These are phyloP conservation scores for Paramormyrops kingsleyae DNA, from an alignment of 2,113 vertebrate species.

Conservation along the genomic window DNA sequence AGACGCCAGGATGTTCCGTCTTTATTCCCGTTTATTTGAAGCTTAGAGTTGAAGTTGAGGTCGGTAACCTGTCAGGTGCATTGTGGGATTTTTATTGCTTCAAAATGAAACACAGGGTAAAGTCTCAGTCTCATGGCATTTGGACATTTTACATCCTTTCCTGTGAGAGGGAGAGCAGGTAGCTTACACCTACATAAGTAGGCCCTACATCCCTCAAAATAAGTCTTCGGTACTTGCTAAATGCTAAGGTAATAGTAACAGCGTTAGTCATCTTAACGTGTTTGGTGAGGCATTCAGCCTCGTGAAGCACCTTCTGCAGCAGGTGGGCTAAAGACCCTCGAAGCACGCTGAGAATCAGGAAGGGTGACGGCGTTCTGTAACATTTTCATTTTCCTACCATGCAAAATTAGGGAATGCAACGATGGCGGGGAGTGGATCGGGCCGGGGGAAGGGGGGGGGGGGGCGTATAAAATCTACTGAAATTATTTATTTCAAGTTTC, in stretches of 20 bases:
- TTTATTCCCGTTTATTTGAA: not conserved
- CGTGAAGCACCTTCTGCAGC: not conserved
- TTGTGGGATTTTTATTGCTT: not conserved
- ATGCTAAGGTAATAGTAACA: not conserved
- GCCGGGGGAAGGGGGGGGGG: not conserved
- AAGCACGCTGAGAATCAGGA: not conserved
- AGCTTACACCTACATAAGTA: not conserved
- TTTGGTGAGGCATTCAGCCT: not conserved
- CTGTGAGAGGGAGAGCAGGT: not conserved
- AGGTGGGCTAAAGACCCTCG: not conserved
- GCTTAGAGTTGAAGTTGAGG: not conserved
- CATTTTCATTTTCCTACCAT: not conserved
- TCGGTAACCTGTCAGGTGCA: not conserved
- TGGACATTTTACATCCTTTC: not conserved
- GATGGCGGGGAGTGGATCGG: not conserved
- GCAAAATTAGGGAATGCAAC: not conserved
- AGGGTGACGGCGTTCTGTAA: not conserved
- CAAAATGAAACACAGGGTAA: not conserved
- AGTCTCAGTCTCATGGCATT: not conserved
- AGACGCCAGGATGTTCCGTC: not conserved
- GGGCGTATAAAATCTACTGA: not conserved
- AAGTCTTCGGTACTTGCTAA: not conserved
- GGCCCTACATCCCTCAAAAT: not conserved
- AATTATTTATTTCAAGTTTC: slow-evolving; percentile 11
- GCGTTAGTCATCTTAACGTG: not conserved